Evolutionary conservation across 2,797 vertebrate genomes (phyloP).

Genomic region (Pagetopsis macropterus): DNA sequence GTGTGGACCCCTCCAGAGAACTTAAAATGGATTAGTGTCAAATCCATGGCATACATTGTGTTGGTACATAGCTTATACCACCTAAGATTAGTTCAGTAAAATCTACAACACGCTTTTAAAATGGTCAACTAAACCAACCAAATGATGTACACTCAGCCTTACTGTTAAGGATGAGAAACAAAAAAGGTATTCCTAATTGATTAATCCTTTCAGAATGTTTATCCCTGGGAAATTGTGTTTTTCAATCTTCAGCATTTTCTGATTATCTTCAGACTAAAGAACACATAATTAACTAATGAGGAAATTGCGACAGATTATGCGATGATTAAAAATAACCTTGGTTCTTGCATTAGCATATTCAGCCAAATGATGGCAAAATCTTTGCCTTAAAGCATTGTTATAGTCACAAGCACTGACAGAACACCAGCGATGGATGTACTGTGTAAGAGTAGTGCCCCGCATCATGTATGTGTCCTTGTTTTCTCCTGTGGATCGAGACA

Average conservation of each 20-base stretch:
- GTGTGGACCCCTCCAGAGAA: background rate
- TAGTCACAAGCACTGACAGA: background rate
- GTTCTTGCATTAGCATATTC: background rate
- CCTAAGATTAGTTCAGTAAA: background rate
- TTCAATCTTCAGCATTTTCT: background rate
- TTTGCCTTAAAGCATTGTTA: background rate
- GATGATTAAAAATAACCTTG: background rate
- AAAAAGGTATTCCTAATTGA: background rate
- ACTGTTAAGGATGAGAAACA: background rate
- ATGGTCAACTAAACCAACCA: background rate
- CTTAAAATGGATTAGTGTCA: slow-evolving; percentile 16
- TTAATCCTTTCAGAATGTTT: background rate
- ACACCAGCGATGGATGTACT: background rate
- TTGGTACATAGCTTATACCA: background rate
- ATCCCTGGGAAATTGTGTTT: background rate
- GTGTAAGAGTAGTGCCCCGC: background rate
- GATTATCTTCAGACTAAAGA: too few species aligned
- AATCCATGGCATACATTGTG: slow-evolving; percentile 3
- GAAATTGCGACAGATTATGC: background rate
- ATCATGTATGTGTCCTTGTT: slow-evolving; percentile 44
- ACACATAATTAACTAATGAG: background rate
- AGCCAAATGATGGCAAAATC: background rate
- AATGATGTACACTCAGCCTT: too few species aligned
- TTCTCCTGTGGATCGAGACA: slow-evolving; percentile 49
- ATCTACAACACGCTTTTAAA: background rate